Percentiles rank a stretch among this genome's conserved stretches.
Conservation (phyloP, 2,888 invertebrate species). For the Trichogramma evanescens region DNA sequence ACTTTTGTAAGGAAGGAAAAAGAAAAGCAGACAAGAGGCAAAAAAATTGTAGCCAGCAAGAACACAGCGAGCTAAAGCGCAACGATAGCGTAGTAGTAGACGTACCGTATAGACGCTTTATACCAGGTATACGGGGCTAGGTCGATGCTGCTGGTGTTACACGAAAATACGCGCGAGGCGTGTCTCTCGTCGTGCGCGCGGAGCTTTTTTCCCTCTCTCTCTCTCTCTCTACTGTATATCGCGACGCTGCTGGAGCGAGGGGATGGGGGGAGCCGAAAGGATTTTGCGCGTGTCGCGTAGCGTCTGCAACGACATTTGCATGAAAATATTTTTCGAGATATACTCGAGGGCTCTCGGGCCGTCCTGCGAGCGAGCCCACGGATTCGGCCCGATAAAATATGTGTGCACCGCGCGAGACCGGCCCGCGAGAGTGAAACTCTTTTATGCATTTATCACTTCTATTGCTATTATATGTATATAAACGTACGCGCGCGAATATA, state of each 20-base stretch:
- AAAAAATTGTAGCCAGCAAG: no score
- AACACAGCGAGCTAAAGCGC: no score
- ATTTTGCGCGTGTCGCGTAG: slow-evolving; percentile 5
- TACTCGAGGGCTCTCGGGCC: not conserved
- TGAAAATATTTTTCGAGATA: slow-evolving; percentile 21
- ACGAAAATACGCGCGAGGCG: slow-evolving; percentile 14
- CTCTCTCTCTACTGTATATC: no score
- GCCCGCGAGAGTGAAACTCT: not conserved
- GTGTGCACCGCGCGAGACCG: slow-evolving; percentile 1
- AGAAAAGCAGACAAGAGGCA: no score
- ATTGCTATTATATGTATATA: slow-evolving; percentile 2
- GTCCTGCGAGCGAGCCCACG: not conserved
- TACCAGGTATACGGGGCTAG: not conserved
- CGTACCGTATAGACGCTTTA: not conserved
- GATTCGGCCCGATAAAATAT: slow-evolving; percentile 19
- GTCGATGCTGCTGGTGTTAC: not conserved
- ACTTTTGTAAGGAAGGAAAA: no score
- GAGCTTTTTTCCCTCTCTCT: slow-evolving; percentile 6
- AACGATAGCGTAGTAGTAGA: no score
- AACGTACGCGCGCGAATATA: not conserved
- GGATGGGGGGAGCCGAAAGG: not conserved
- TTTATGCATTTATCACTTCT: slow-evolving; percentile 19
- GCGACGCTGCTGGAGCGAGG: not conserved
- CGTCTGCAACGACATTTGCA: slow-evolving; percentile 16
- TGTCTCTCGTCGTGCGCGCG: slow-evolving; percentile 7